Base-by-base conservation (phyloP, 2,113 vertebrate genomes). In the Vulpes lagopus region DNA sequence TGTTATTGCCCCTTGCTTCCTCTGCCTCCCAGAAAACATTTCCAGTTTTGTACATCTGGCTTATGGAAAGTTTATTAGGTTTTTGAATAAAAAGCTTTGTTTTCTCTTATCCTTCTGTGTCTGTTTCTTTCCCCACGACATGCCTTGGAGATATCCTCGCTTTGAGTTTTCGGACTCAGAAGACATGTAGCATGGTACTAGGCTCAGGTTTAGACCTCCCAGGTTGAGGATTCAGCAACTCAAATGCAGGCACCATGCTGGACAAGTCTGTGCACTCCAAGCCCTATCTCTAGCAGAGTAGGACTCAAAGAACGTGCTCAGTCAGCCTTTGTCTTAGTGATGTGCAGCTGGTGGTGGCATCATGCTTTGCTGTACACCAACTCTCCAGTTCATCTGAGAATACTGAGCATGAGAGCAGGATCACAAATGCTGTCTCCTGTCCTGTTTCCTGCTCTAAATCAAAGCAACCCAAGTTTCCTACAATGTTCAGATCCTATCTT, bases 321-420 rank as follows among this genome's bases (percentile, higher is more conserved):
- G n/a, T 35, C 23, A 80, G 57, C 38, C 11, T 10, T 23, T 19
- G 35, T 6, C 20, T 67, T 60, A 25, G 6, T 22, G 67, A 32
- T 4, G 17, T 0, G 22, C 1, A 7, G 16, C 12, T 49, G 16
- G 27, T 59, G 73, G 8, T 14, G 6, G 32, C 73, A 49, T 5
- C 1, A 0, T 0, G 1, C 3, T 19, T 25, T 5, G 27, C 5
- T 1, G 0, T 23, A 59, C 0, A 2, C 0, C 43, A 38, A 20
- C 69, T 92, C 35, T 14, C 5, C 9, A 73, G 62, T 8, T 76
- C 30, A 60, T n/a, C 64, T 55, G 23, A 69, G 35, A 62, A 35
- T 14, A 16, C 0, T 8, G 9, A 89, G 8, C 43, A 79, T n/a
- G 88, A 89, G 71, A n/a, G 83, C 74, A 80, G 27, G 32, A 53